Evolutionary conservation across 2,888 invertebrate species (phyloP).

Genomic region (Dolomedes plantarius): DNA sequence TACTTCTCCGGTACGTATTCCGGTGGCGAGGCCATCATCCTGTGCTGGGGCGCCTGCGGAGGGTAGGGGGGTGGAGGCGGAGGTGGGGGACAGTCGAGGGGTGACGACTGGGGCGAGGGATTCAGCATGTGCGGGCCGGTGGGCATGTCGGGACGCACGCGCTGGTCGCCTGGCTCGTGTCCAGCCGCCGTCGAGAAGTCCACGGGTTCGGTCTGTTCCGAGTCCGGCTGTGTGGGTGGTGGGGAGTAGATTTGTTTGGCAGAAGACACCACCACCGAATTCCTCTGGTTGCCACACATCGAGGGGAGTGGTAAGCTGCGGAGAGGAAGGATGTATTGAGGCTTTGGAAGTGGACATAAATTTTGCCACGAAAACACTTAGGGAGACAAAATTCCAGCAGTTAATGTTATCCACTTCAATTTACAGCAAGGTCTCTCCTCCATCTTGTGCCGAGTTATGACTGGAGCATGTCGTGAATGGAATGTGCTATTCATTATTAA

Average conservation of each 20-base stretch:
- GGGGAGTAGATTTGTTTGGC: conserved; percentile 45
- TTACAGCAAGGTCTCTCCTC: too few species aligned
- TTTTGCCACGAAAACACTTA: too few species aligned
- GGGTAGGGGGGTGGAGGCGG: conserved; percentile 29
- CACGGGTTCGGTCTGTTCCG: conserved; percentile 83
- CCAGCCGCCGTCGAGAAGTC: conserved; percentile 81
- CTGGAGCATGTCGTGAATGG: too few species aligned
- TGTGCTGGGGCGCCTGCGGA: conserved; percentile 29
- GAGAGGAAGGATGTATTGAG: too few species aligned
- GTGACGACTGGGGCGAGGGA: conserved; percentile 49
- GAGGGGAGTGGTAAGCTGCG: conserved; percentile 38
- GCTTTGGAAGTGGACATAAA: too few species aligned
- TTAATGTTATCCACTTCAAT: too few species aligned
- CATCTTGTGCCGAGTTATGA: too few species aligned
- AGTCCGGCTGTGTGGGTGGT: conserved; percentile 69
- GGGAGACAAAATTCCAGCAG: too few species aligned
- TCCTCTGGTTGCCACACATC: conserved; percentile 48
- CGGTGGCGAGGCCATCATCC: conserved; percentile 51
- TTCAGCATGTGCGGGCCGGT: conserved; percentile 22
- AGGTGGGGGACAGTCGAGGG: conserved; percentile 26
- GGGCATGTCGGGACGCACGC: conserved; percentile 31
- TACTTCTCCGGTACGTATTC: conserved; percentile 66
- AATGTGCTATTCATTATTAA: too few species aligned
- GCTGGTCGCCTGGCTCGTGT: conserved; percentile 28
- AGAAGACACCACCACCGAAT: conserved; percentile 62